Percentiles rank a stretch among this genome's conserved stretches.
phyloP scores from a whole-genome alignment of 2,888 invertebrate genomes.

The Horisme vitalbata region DNA sequence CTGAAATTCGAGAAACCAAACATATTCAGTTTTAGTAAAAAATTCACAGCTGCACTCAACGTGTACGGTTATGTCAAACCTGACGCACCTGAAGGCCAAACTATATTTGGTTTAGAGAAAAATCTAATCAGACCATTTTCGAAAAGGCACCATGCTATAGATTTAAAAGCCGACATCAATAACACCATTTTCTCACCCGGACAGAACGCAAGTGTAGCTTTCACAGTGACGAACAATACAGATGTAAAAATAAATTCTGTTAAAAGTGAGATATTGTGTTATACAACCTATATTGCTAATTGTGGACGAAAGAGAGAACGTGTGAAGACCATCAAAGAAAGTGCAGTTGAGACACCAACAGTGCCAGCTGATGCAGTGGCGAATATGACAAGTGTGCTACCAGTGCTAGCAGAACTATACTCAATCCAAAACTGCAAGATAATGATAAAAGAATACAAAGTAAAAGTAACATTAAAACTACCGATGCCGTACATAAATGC shows the following conservation, averaged over 20 bases:
- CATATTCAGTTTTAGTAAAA: conserved; percentile 31
- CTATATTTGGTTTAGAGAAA: conserved; percentile 32
- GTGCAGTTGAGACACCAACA: conserved; percentile 22
- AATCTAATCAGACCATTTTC: conserved; percentile 33
- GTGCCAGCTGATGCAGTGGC: conserved; percentile 29
- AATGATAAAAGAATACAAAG: conserved; percentile 32
- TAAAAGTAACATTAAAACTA: conserved; percentile 36
- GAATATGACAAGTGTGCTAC: conserved; percentile 23
- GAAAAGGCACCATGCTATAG: conserved; percentile 26
- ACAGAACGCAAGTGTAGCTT: conserved; percentile 23
- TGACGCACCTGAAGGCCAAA: conserved; percentile 16
- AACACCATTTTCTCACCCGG: conserved; percentile 28
- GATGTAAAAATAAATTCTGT: conserved; percentile 29
- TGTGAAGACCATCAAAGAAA: conserved; percentile 17
- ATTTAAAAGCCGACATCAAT: conserved; percentile 26
- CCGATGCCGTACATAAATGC: conserved; percentile 39
- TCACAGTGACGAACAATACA: conserved; percentile 30
- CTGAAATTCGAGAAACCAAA: conserved; percentile 31
- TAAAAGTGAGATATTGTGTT: conserved; percentile 28
- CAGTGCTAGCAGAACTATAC: conserved; percentile 31
- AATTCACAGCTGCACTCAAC: conserved; percentile 25
- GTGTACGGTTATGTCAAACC: conserved; percentile 31
- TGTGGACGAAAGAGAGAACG: conserved; percentile 14
- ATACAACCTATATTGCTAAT: conserved; percentile 29
- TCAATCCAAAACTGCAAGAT: conserved; percentile 40